phyloP scores from a whole-genome alignment of 2,797 vertebrate genomes.

The Urocyon cinereoargenteus region DNA sequence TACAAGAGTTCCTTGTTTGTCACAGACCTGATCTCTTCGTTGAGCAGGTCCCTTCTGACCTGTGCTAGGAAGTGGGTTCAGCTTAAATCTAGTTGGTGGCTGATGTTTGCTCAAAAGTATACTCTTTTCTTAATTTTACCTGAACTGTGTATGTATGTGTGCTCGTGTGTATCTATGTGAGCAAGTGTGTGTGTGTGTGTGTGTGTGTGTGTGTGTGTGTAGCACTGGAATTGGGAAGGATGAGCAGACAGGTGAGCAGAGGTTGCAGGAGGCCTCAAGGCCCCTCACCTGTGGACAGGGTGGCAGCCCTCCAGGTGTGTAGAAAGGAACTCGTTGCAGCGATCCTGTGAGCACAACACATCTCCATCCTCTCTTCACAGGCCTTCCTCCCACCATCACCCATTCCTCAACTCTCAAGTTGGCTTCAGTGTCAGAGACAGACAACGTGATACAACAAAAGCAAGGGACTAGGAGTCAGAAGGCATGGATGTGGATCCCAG shows the following conservation, averaged over 20 bases:
- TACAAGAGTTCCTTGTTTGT: not conserved
- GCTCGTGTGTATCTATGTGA: too few species aligned
- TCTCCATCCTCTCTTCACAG: not conserved
- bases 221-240: not conserved
- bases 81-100: not conserved
- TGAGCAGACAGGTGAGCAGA: not conserved
- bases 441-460: not conserved
- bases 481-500: not conserved
- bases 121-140: not conserved
- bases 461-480: not conserved
- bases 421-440: not conserved
- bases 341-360: not conserved
- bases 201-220: not conserved
- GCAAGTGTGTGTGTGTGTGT: not conserved
- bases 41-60: not conserved
- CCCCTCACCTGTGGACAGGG: not conserved
- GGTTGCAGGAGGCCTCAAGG: not conserved
- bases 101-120: conserved; percentile 2
- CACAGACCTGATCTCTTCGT: not conserved
- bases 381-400: not conserved
- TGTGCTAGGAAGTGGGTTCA: not conserved
- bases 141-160: not conserved
- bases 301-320: not conserved
- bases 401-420: not conserved
- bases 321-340: not conserved